Percentiles rank a stretch among this genome's conserved stretches.
These are phyloP conservation scores for Stenopsyche tienmushanensis DNA, from an alignment of 1,140 invertebrate species.

Conservation along the genomic window DNA sequence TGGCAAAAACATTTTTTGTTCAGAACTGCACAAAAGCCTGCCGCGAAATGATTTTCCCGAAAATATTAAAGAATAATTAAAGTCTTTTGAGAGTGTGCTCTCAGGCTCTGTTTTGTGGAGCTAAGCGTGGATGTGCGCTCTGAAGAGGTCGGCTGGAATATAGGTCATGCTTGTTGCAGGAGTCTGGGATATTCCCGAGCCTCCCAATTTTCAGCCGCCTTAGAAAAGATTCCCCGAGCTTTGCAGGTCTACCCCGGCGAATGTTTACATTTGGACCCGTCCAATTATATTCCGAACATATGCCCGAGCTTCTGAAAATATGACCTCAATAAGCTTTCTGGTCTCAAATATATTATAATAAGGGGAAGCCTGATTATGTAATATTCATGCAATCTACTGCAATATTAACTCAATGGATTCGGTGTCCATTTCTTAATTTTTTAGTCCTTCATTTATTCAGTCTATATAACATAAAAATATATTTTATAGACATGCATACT, in stretches of 20 bases:
- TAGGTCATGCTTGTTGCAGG: constrained; percentile 11
- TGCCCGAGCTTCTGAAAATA: no score
- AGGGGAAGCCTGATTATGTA: no score
- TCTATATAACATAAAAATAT: no score
- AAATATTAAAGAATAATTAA: constrained; percentile 10
- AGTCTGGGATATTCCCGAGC: constrained; percentile 7
- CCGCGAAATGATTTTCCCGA: neutral
- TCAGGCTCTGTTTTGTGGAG: no score
- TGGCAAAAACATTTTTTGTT: neutral
- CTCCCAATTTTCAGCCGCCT: constrained; percentile 16
- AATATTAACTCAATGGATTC: no score
- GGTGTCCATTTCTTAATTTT: no score
- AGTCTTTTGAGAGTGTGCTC: neutral
- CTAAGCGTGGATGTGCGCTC: neutral
- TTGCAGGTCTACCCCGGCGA: constrained; percentile 28
- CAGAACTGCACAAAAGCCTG: neutral
- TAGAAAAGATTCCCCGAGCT: no score
- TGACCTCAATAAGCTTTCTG: no score
- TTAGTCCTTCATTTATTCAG: no score
- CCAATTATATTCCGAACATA: constrained; percentile 33
- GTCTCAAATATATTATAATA: no score
- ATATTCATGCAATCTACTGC: no score
- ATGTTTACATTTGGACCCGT: constrained; percentile 32
- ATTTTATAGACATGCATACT: no score
- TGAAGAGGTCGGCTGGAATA: neutral